Evolutionary conservation across 2,888 invertebrate genomes (phyloP), one percentile per base, ranked within the genome.

Genomic region (Archips xylosteana): DNA sequence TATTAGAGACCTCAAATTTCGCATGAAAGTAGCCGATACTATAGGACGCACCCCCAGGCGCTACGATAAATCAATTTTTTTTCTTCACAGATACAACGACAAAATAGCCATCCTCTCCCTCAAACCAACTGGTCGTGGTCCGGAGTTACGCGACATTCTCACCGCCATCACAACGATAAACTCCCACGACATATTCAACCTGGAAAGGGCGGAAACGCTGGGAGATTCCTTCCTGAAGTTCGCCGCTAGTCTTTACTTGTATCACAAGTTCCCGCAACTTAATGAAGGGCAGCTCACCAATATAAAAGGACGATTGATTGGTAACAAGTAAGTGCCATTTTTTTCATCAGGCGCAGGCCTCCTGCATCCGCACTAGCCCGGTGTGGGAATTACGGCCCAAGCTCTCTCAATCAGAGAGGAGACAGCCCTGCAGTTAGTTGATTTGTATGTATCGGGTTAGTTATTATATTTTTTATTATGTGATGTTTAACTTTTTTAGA

Each of bases 201-300:
- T 98, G 79, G 99, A 99, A 85, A 92, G 98, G 1, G 91, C 97
- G 13, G 98, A 99, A 89, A 98, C 98, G 0, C 95, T 99, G 3
- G 99, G 99, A 0, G 99, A 99, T 87, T 97, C 98, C 0, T 97
- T 97, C 87, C 92, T 99, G 8, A 99, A 99, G 90, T 97, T 96
- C 80, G 96, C 97, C 1, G 95, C 96, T 1, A 97, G 97, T 0
- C 88, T 97, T 3, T 97, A 96, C 85, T 91, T 98, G 32, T 97
- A 95, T 84, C 95, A 96, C 78, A 94, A 95, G 72, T 98, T 96
- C 86, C 95, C 96, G 0, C 87, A 88, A 0, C 95, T 95, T 59
- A 96, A 96, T 80, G 98, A 99, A 90, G 98, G 98, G 0, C 95
- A 96, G 76, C 93, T 98, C 42, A 98, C 98, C 0, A 94, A 95